phyloP scores from a whole-genome alignment of 2,797 vertebrate genomes.

The Etheostoma nigrum region DNA sequence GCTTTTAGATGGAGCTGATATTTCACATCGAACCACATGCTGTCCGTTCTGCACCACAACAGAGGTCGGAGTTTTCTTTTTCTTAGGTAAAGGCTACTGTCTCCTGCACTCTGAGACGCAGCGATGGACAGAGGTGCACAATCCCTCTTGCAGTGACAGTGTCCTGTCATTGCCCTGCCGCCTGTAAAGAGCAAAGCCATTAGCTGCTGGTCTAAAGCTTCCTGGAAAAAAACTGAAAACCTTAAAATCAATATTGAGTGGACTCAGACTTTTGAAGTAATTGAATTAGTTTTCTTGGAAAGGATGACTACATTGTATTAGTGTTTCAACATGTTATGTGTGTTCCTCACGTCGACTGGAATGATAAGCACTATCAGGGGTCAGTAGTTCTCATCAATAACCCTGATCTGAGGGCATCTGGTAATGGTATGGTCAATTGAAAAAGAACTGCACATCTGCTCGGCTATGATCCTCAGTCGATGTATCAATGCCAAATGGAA shows the following conservation, averaged over 20 bases:
- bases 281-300: not conserved
- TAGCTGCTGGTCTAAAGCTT: constrained; percentile 7
- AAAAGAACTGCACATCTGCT: constrained; percentile 25
- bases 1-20: constrained; percentile 68
- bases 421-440: constrained; percentile 6
- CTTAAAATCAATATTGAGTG: constrained; percentile 5
- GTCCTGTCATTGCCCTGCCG: not conserved
- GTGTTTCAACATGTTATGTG: not conserved
- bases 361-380: not conserved
- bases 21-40: constrained; percentile 54
- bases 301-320: not conserved
- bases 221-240: not conserved
- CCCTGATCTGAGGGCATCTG: constrained; percentile 20
- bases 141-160: constrained; percentile 20
- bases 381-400: constrained; percentile 18
- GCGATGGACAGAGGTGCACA: constrained; percentile 31
- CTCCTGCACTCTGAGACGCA: not conserved
- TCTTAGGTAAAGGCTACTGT: constrained; percentile 22
- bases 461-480: constrained; percentile 34
- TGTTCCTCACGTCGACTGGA: not conserved
- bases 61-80: constrained; percentile 6
- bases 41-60: constrained; percentile 32
- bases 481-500: constrained; percentile 22
- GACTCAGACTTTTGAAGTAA: not conserved
- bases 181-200: not conserved